Conservation (phyloP, 2,888 invertebrate species). For the Prosopocoilus inquinatus region DNA sequence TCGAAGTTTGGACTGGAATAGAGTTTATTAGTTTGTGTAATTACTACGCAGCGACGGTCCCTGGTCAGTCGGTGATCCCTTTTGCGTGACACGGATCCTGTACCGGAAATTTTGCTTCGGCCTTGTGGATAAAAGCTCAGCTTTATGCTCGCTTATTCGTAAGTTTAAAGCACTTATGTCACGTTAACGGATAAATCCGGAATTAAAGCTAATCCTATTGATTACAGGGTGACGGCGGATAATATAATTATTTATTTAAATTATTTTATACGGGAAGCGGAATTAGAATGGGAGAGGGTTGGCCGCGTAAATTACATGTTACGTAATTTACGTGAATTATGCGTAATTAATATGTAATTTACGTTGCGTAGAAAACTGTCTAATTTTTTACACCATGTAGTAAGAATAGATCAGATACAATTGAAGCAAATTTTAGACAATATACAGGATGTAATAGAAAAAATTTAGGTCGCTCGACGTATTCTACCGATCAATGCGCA, state of each 20-base stretch:
- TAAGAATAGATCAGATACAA: too few relatives aligned
- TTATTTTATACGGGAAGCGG: too few relatives aligned
- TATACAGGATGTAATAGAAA: too few relatives aligned
- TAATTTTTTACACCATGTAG: too few relatives aligned
- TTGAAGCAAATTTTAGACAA: too few relatives aligned
- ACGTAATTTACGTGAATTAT: too few relatives aligned
- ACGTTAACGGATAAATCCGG: slow-evolving; percentile 8
- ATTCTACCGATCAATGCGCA: too few relatives aligned
- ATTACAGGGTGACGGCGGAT: slow-evolving; percentile 10
- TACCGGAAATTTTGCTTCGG: slow-evolving; percentile 18
- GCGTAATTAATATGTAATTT: too few relatives aligned
- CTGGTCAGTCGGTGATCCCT: slow-evolving; percentile 16
- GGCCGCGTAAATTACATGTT: too few relatives aligned
- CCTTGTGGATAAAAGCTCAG: slow-evolving; percentile 17
- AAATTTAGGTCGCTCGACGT: too few relatives aligned
- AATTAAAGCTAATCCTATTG: slow-evolving; percentile 11
- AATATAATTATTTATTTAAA: not conserved
- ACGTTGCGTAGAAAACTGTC: too few relatives aligned
- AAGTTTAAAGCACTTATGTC: slow-evolving; percentile 2
- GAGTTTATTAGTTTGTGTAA: slow-evolving; percentile 11
- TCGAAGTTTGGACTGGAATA: not conserved
- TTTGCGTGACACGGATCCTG: slow-evolving; percentile 19
- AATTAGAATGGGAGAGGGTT: too few relatives aligned
- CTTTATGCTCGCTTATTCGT: slow-evolving; percentile 9
- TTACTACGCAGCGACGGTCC: slow-evolving; percentile 15